A percentile compares a stretch with the other conserved stretches of the same genome.
These are phyloP conservation scores for Neuroscelio doddi DNA, from an alignment of 2,888 invertebrate species.

Conservation along the genomic window DNA sequence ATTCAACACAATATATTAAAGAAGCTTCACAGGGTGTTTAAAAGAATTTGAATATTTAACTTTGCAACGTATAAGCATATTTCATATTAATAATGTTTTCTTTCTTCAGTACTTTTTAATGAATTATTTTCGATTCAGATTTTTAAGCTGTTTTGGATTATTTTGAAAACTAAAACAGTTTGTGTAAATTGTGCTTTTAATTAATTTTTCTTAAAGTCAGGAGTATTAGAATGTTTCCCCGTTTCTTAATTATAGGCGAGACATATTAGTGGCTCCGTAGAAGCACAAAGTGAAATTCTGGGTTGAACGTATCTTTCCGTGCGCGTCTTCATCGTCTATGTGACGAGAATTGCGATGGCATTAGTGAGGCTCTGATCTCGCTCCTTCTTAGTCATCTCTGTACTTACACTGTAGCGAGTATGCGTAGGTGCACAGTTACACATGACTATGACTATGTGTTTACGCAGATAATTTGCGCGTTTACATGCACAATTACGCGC, in stretches of 20 bases:
- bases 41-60: too few species aligned
- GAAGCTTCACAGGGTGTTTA: too few species aligned
- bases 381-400: slow-evolving; percentile 21
- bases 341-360: slow-evolving; percentile 37
- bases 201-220: neutral
- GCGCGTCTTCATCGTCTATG: slow-evolving; percentile 7
- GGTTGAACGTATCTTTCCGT: slow-evolving; percentile 23
- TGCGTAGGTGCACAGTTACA: slow-evolving; percentile 7
- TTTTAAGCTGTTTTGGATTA: too few species aligned
- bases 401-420: slow-evolving; percentile 3
- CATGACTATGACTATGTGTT: slow-evolving; percentile 41
- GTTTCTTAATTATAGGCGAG: slow-evolving; percentile 11
- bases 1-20: too few species aligned
- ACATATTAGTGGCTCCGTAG: slow-evolving; percentile 22
- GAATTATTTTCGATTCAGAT: neutral
- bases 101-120: slow-evolving; percentile 4
- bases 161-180: too few species aligned
- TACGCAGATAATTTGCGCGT: slow-evolving; percentile 50
- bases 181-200: too few species aligned
- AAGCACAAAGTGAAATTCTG: slow-evolving; percentile 34
- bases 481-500: slow-evolving; percentile 49
- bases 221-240: neutral
- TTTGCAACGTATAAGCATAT: too few species aligned
- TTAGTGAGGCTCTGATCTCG: slow-evolving; percentile 24
- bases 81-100: too few species aligned